A percentile compares a stretch with the other conserved stretches of the same genome.
These are phyloP conservation scores for Girardia tigrina DNA, from an alignment of 2,888 invertebrate genomes.

Conservation along the genomic window DNA sequence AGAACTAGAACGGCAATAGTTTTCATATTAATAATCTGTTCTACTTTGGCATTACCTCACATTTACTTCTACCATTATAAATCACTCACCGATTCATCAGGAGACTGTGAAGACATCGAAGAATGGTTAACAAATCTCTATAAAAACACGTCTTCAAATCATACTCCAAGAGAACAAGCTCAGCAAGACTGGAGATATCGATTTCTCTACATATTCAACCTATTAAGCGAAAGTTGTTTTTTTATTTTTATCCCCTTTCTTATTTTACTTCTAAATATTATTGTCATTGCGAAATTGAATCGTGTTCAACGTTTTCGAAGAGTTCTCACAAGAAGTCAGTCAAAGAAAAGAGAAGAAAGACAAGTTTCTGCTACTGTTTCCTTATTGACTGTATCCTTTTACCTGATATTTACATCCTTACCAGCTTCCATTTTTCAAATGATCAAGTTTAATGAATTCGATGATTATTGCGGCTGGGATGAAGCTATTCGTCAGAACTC, in stretches of 20 bases:
- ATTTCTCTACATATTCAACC: slow-evolving; percentile 43
- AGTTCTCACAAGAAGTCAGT: background rate
- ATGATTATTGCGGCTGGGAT: slow-evolving; percentile 39
- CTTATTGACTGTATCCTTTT: slow-evolving; percentile 47
- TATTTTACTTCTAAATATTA: slow-evolving; percentile 45
- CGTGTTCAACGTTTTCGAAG: slow-evolving; percentile 34
- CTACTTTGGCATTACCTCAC: slow-evolving; percentile 38
- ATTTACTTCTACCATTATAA: slow-evolving; percentile 37
- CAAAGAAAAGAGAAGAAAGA: background rate
- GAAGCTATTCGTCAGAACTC: slow-evolving; percentile 40
- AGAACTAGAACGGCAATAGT: slow-evolving; percentile 43
- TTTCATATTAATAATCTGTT: background rate
- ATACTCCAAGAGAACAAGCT: background rate
- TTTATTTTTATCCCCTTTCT: slow-evolving; percentile 46
- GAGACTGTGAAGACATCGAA: slow-evolving; percentile 35
- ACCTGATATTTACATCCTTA: slow-evolving; percentile 46
- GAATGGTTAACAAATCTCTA: background rate
- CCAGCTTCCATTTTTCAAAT: slow-evolving; percentile 45
- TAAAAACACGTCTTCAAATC: background rate
- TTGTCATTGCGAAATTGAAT: slow-evolving; percentile 45
- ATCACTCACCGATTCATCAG: background rate
- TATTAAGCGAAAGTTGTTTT: slow-evolving; percentile 44
- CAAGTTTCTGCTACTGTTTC: slow-evolving; percentile 44
- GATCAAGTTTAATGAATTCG: slow-evolving; percentile 38
- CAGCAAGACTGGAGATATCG: slow-evolving; percentile 33